Evolutionary conservation across 1,140 invertebrate genomes (phyloP).

Genomic region (Notospermus geniculatus): DNA sequence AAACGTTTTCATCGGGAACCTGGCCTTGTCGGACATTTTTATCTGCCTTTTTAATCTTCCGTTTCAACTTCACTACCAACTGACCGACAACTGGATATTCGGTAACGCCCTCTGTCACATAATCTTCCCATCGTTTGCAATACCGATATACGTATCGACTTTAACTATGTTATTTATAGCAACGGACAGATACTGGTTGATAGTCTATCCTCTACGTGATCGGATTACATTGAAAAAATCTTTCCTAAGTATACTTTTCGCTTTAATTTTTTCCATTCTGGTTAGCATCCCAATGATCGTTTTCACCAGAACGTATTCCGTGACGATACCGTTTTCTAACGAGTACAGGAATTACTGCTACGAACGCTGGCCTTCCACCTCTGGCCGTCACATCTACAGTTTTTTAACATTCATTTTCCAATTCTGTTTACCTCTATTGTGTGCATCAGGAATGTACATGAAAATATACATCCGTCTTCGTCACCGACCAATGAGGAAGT

Average conservation of each 20-base stretch:
- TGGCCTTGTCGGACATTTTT: slow-evolving; percentile 92
- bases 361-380: slow-evolving; percentile 41
- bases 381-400: slow-evolving; percentile 34
- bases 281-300: slow-evolving; percentile 46
- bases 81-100: slow-evolving; percentile 83
- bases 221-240: slow-evolving; percentile 41
- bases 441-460: slow-evolving; percentile 44
- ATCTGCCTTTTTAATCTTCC: slow-evolving; percentile 87
- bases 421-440: slow-evolving; percentile 43
- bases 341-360: slow-evolving; percentile 38
- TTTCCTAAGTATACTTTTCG: slow-evolving; percentile 30
- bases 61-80: slow-evolving; percentile 72
- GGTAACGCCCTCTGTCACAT: slow-evolving; percentile 45
- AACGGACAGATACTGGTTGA: slow-evolving; percentile 67
- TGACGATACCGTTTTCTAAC: slow-evolving; percentile 26
- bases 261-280: slow-evolving; percentile 36
- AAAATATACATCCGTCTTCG: slow-evolving; percentile 42
- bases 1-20: slow-evolving; percentile 94
- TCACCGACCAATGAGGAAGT: slow-evolving; percentile 38
- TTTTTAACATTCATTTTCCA: slow-evolving; percentile 44
- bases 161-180: slow-evolving; percentile 71
- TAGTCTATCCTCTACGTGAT: slow-evolving; percentile 62
- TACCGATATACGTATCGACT: slow-evolving; percentile 69
- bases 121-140: slow-evolving; percentile 52
- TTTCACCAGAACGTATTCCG: slow-evolving; percentile 32